Evolutionary conservation across 2,888 invertebrate genomes (phyloP).

Genomic region (Argyresthia albistria): DNA sequence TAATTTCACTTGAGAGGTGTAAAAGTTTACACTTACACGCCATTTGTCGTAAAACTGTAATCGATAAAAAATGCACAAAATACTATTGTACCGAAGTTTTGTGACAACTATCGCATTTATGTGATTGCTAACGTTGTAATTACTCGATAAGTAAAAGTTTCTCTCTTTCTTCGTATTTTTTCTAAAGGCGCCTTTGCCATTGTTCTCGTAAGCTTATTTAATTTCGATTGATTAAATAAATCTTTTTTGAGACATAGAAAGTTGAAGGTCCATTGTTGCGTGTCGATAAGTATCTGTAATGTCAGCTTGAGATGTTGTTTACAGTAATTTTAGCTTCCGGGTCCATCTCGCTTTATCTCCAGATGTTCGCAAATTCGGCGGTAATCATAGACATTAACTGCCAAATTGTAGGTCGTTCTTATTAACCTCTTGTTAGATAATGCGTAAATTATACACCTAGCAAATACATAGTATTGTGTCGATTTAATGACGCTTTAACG

Average conservation of each 20-base stretch:
- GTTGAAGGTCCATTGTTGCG: background rate
- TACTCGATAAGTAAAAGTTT: no score
- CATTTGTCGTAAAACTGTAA: no score
- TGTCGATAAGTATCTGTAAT: background rate
- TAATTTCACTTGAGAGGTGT: no score
- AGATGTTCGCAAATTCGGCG: slow-evolving; percentile 19
- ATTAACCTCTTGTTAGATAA: slow-evolving; percentile 27
- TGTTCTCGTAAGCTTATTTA: background rate
- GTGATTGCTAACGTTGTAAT: no score
- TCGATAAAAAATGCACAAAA: no score
- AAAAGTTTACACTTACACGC: no score
- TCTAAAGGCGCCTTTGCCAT: background rate
- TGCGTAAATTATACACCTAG: slow-evolving; percentile 20
- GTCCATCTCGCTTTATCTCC: slow-evolving; percentile 12
- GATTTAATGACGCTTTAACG: background rate
- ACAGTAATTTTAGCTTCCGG: slow-evolving; percentile 31
- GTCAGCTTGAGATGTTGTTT: slow-evolving; percentile 6
- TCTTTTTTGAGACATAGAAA: background rate
- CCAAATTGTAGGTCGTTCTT: slow-evolving; percentile 17
- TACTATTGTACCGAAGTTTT: no score
- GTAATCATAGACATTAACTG: slow-evolving; percentile 28
- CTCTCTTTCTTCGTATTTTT: background rate
- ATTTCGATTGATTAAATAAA: background rate
- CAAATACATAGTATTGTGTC: slow-evolving; percentile 1
- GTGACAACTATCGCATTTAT: no score